phyloP scores from a whole-genome alignment of 2,113 vertebrate species.

The Neolamprologus ventralis region DNA sequence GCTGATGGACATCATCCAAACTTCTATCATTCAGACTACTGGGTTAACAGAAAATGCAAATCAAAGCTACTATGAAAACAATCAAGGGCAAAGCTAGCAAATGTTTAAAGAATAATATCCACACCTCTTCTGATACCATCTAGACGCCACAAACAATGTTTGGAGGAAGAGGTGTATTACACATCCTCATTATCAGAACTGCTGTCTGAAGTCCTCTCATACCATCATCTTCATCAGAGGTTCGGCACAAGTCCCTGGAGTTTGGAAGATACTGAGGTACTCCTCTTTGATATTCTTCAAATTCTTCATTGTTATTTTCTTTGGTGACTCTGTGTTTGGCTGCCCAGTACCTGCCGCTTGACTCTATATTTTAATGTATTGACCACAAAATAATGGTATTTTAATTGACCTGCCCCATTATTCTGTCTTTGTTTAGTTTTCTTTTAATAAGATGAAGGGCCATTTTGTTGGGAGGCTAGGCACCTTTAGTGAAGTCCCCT shows the following conservation, averaged over 20 bases:
- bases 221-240: neutral
- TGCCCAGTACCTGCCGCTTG: neutral
- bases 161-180: neutral
- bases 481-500: neutral
- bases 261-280: neutral
- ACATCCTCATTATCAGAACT: neutral
- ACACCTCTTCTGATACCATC: neutral
- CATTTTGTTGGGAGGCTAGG: neutral
- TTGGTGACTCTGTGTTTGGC: neutral
- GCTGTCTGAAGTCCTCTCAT: neutral
- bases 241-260: neutral
- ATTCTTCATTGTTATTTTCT: neutral
- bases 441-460: neutral
- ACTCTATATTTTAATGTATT: neutral
- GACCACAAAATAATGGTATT: neutral
- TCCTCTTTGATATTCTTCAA: neutral
- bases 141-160: accelerated
- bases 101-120: neutral
- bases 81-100: neutral
- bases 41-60: neutral
- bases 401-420: neutral
- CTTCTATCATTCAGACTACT: neutral
- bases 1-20: neutral
- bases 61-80: accelerated
- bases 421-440: neutral